Base-by-base conservation (phyloP, 1,140 invertebrate genomes). In the Proctacanthus coquilletti region DNA sequence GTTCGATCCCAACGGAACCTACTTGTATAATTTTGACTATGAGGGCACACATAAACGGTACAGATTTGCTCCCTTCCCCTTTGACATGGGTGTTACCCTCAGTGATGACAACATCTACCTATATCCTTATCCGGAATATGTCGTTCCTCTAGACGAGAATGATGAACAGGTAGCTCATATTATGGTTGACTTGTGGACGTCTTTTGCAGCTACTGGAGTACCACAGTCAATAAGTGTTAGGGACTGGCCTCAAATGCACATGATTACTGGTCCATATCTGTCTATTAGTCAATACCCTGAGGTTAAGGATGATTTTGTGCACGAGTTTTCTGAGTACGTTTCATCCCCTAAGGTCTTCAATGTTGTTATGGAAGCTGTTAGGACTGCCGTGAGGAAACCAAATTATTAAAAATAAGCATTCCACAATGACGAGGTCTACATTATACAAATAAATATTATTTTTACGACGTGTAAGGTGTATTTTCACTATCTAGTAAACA, bases 161-260 rank as follows among this genome's bases (percentile, higher is more conserved):
- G 37, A 39, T 21, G 32, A 18, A 3, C 14, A 19, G 32, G 20
- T 39, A n/a, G 25, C 37, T 15, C 3, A 30, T 14, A 18, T 4
- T 8, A 31, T 39, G 37, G 17, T 32, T 17, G 37, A 39, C 5
- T 31, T 39, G 11, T 39, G 37, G 37, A 32, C 37, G 21, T 39
- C 37, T 13, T 39, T 39, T 20, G 37, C 37, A 20, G 32, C 13
- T 19, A 31, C 25, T 21, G 37, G 37, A 3, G 13, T 18, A 13
- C 37, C 37, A 5, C 13, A 11, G 8, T 27, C 21, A 4, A 5
- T 5, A 11, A 10, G 13, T 6, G 8, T 15, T 35, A 8, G 8
- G 5, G 6, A 35, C 17, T 35, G 34, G 34, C 34, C 34, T 9
- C 18, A n/a, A 14, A n/a, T 38, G n/a, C 8, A 8, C 23, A 27